Evolutionary conservation across 2,797 vertebrate species (phyloP).

Genomic region (Anas flavirostris): DNA sequence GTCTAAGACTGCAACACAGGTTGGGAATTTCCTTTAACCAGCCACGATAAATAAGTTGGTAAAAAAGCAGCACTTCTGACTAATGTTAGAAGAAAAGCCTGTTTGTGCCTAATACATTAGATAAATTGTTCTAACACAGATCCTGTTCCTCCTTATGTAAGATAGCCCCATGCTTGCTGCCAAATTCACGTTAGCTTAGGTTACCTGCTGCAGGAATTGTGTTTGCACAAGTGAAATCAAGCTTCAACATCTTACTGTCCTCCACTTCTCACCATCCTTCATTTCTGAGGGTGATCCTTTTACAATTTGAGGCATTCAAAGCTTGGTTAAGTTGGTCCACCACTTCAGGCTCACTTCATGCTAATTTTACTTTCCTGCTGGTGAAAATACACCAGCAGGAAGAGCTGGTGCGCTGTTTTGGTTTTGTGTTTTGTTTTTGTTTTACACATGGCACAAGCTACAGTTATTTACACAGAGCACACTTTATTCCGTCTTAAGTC

Average conservation of each 20-base stretch:
- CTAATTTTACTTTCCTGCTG: not conserved
- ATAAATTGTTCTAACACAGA: constrained; percentile 36
- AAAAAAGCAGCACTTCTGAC: not conserved
- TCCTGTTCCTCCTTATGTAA: constrained; percentile 39
- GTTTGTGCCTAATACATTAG: constrained; percentile 34
- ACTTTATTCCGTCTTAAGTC: not conserved
- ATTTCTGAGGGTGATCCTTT: not conserved
- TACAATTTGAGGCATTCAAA: not conserved
- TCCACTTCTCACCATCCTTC: not conserved
- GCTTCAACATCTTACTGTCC: not conserved
- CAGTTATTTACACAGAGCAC: not conserved
- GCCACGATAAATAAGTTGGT: not conserved
- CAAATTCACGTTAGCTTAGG: constrained; percentile 29
- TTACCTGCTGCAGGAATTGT: constrained; percentile 13
- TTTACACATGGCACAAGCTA: not conserved
- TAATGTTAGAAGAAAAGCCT: constrained; percentile 52
- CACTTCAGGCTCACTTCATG: not conserved
- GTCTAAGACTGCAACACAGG: not conserved
- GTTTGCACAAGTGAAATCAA: constrained; percentile 26
- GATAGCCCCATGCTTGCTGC: not conserved
- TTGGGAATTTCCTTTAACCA: constrained; percentile 33
- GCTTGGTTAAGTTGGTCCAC: not conserved
- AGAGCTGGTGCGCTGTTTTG: not conserved
- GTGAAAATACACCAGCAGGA: not conserved
- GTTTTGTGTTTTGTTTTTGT: not conserved